Evolutionary conservation across 2,797 vertebrate genomes (phyloP).

Genomic region (Chrysocyon brachyurus): DNA sequence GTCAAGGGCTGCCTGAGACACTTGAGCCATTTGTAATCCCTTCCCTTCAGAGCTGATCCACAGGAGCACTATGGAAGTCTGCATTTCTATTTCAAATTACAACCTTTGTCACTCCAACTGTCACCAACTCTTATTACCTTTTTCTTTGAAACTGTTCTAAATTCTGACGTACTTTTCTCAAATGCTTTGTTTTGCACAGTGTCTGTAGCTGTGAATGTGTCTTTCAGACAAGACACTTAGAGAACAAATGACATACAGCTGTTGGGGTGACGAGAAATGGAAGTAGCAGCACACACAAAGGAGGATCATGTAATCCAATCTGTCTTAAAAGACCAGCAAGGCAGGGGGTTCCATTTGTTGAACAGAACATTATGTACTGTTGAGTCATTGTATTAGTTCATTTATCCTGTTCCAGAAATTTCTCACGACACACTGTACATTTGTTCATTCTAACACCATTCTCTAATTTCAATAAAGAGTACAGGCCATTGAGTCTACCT

Average conservation of each 20-base stretch:
- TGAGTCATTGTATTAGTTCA: background rate
- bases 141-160: slow-evolving; percentile 76
- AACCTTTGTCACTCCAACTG: slow-evolving; percentile 79
- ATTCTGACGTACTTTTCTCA: slow-evolving; percentile 61
- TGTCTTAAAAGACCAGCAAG: background rate
- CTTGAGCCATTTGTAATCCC: slow-evolving; percentile 64
- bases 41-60: slow-evolving; percentile 71
- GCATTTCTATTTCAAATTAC: slow-evolving; percentile 79
- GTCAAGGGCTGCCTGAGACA: slow-evolving; percentile 69
- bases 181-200: slow-evolving; percentile 48
- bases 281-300: background rate
- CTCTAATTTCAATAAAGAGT: background rate
- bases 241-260: slow-evolving; percentile 8
- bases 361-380: rapidly evolving
- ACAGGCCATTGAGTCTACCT: background rate
- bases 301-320: background rate
- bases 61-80: slow-evolving; percentile 60
- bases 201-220: background rate
- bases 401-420: slow-evolving; percentile 67
- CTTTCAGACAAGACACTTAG: background rate
- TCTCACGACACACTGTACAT: slow-evolving; percentile 70
- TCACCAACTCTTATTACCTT: slow-evolving; percentile 60
- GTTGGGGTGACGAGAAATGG: background rate
- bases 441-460: slow-evolving; percentile 54
- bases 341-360: rapidly evolving